Evolutionary conservation across 1,140 invertebrate genomes (phyloP).

Genomic region (Polypedilum pembai): DNA sequence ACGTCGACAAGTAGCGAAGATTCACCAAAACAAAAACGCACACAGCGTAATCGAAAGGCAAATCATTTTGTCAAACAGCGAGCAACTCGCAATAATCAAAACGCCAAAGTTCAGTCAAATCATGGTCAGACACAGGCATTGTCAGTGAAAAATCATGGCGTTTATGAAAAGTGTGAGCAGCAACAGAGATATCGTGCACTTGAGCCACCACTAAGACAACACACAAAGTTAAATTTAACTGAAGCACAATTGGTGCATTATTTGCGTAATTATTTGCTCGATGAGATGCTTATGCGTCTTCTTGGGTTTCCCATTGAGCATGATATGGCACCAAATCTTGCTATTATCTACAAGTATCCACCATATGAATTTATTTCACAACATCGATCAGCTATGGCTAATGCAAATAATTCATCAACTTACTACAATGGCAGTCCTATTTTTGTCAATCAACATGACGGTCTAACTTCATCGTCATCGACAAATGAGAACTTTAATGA

Average conservation of each 20-base stretch:
- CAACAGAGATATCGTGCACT: constrained; percentile 28
- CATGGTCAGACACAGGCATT: neutral
- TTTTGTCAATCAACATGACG: constrained; percentile 13
- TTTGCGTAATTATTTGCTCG: constrained; percentile 54
- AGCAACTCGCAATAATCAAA: neutral
- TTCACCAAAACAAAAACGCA: constrained; percentile 29
- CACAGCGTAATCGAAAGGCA: neutral
- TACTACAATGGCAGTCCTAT: constrained; percentile 18
- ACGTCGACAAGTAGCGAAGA: constrained; percentile 29
- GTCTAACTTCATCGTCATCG: constrained; percentile 22
- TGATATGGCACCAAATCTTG: constrained; percentile 50
- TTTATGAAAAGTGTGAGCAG: constrained; percentile 3
- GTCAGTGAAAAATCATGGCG: neutral
- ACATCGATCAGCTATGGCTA: neutral
- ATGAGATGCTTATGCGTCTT: constrained; percentile 53
- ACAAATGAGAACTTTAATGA: constrained; percentile 30
- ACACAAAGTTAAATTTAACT: constrained; percentile 40
- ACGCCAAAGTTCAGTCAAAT: neutral
- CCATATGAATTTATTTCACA: constrained; percentile 36
- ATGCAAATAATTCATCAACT: constrained; percentile 32
- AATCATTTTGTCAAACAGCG: neutral
- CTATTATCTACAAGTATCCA: constrained; percentile 54
- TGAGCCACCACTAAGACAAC: constrained; percentile 39
- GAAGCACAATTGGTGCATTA: constrained; percentile 44
- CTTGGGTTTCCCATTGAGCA: constrained; percentile 67